phyloP scores from a whole-genome alignment of 2,888 invertebrate species.

The Cancer borealis region DNA sequence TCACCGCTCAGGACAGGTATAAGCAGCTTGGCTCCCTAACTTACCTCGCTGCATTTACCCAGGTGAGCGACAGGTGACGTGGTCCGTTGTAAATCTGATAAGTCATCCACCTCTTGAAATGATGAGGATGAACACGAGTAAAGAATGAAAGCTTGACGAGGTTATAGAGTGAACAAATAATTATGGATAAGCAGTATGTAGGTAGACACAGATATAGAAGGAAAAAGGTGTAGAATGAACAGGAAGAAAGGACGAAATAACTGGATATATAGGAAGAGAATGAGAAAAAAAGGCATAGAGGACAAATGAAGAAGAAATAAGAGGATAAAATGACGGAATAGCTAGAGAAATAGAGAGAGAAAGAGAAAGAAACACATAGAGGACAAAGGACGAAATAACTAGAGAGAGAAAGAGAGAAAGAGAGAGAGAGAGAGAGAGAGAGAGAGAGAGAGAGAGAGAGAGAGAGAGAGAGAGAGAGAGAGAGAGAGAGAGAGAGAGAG shows the following conservation, averaged over 20 bases:
- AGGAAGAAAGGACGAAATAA: too few species aligned
- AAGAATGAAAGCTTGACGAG: neutral
- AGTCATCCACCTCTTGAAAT: neutral
- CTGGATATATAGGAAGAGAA: neutral
- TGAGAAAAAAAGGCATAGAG: neutral
- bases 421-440: too few species aligned
- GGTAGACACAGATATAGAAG: neutral
- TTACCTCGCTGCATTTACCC: neutral
- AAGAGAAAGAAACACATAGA: neutral
- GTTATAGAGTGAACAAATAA: neutral
- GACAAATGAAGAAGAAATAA: too few species aligned
- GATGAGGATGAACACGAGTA: neutral
- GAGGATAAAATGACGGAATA: neutral
- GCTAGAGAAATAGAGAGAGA: neutral
- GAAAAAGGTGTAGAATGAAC: neutral
- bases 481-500: neutral
- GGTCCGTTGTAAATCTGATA: neutral
- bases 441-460: too few species aligned
- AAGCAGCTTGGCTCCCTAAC: neutral
- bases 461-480: neutral
- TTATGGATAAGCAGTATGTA: neutral
- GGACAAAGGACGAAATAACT: neutral
- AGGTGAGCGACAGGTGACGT: neutral
- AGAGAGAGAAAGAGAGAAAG: neutral
- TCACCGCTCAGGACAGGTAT: neutral